Percentiles rank a stretch among this genome's conserved stretches.
Conservation (phyloP, 2,797 vertebrate species). For the Phataginus tricuspis region DNA sequence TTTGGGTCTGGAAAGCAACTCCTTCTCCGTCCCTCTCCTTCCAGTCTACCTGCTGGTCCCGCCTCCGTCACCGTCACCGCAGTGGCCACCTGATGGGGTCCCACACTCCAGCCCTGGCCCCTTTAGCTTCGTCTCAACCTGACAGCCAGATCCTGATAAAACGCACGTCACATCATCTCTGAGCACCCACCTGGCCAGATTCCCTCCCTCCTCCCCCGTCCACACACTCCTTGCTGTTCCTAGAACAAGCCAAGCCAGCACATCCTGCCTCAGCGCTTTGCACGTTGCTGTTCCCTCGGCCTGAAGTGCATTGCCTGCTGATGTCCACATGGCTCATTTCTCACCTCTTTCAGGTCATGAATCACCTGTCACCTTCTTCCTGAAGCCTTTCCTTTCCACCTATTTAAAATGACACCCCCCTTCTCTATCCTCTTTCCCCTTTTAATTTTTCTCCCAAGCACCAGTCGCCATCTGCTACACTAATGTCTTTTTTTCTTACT, state of each 20-base stretch:
- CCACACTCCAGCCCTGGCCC: neutral
- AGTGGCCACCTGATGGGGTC: neutral
- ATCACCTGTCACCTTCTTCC: neutral
- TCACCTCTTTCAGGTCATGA: neutral
- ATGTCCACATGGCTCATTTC: neutral
- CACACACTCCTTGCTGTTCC: neutral
- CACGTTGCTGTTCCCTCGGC: neutral
- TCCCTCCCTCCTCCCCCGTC: neutral
- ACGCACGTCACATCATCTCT: neutral
- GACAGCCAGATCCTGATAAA: neutral
- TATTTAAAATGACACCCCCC: neutral
- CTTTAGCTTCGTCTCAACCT: neutral
- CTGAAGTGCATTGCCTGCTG: neutral
- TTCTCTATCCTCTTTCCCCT: neutral
- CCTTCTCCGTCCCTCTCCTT: neutral
- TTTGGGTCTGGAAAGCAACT: neutral
- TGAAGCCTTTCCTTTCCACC: neutral
- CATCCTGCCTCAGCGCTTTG: neutral
- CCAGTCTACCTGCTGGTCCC: neutral
- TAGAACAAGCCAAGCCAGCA: neutral
- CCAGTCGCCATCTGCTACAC: neutral
- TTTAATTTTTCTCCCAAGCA: neutral
- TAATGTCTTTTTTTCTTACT: neutral
- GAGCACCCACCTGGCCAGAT: accelerated
- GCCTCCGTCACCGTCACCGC: accelerated